Evolutionary conservation across 2,113 vertebrate genomes (phyloP).

Genomic region (Columba janthina): DNA sequence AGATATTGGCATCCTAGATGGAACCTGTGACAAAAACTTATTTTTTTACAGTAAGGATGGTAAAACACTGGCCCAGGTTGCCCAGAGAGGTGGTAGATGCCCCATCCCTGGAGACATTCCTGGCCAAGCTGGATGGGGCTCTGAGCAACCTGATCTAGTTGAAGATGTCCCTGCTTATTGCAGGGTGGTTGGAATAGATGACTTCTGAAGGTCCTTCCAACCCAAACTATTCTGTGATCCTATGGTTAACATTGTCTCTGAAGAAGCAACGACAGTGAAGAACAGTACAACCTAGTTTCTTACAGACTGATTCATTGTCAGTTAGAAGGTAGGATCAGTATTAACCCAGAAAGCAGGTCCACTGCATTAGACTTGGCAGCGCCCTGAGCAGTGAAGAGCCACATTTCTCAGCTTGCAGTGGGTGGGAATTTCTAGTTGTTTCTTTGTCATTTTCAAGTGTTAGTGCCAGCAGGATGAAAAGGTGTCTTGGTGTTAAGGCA

Average conservation of each 20-base stretch:
- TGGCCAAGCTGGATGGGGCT: no score
- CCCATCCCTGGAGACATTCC: no score
- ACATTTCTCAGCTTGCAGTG: background rate
- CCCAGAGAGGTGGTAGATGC: no score
- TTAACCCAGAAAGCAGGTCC: background rate
- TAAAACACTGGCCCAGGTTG: no score
- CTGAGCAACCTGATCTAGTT: no score
- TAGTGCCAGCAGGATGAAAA: background rate
- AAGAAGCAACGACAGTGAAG: background rate
- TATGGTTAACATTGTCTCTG: background rate
- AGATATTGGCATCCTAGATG: background rate
- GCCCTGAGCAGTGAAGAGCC: background rate
- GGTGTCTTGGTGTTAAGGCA: background rate
- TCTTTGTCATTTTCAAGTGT: background rate
- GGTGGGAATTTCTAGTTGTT: background rate
- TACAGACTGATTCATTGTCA: accelerated
- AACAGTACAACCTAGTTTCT: background rate
- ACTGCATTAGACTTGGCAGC: background rate
- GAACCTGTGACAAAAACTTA: background rate
- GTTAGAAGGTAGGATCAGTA: background rate
- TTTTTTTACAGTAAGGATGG: no score
- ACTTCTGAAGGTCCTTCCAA: no score
- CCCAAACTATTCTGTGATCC: no score
- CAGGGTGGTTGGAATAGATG: no score
- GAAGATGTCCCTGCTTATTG: no score